Base-by-base conservation (phyloP, 2,797 vertebrate genomes). In the Nothura maculosa region DNA sequence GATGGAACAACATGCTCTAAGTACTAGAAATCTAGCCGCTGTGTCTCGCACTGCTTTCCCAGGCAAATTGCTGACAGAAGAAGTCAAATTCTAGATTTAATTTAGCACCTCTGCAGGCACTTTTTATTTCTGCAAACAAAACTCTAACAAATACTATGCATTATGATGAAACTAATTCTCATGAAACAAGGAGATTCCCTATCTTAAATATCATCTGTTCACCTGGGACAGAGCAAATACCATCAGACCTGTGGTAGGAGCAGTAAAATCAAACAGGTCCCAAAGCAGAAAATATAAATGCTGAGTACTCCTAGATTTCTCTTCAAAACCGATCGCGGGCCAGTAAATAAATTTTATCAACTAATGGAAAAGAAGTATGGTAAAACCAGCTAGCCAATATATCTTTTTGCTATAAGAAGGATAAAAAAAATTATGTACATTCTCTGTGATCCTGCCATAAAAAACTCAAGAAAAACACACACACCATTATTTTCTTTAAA, bases 401-500 rank as follows among this genome's bases (percentile, higher is more conserved):
- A 25, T 50, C 77, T 88, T 77, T 68, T 91, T 40, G 69, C 89
- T 87, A 54, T 76, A 87, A 90, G 64, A 76, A 74, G n/a, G 69
- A 76, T 77, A 74, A 93, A n/a, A 87, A 63, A 95, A 88, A 74
- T 80, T 8, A 92, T 80, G 70, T 68, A 69, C 74, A 40, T 61
- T 86, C 57, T 78, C 74, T 61, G 38, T 87, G 87, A 93, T 92
- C 60, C 77, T 1, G 4, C 77, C 76, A 70, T 88, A 96, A 67
- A 93, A 84, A 83, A 89, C 63, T 89, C 66, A 81, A 60, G 83
- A 86, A 89, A 90, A 88, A 96, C 86, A 95, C 60, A 84, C 85
- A 96, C 89, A 92, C 88, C 68, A 81, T 88, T 89, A 78, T 83
- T 90, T 89, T 87, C 80, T 91, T 94, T 77, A 42, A 91, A 93